Percentiles rank a stretch among this genome's conserved stretches.
Evolutionary conservation across 2,797 vertebrate genomes (phyloP).

Genomic region (Kryptopterus vitreolus): DNA sequence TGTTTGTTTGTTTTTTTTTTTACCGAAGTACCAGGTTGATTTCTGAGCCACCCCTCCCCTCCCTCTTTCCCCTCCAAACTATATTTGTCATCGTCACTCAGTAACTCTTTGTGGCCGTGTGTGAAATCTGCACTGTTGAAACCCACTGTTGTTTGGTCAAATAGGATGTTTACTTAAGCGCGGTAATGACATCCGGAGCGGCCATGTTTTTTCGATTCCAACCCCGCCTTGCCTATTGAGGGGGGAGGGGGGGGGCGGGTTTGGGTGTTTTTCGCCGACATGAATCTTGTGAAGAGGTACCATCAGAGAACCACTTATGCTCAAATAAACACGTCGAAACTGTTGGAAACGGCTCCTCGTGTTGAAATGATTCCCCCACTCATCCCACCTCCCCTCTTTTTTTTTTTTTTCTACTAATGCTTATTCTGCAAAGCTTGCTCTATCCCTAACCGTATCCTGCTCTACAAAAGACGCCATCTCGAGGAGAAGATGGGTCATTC

Average conservation of each 20-base stretch:
- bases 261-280: slow-evolving; percentile 64
- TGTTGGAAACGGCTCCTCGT: slow-evolving; percentile 24
- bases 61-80: neutral
- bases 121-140: slow-evolving; percentile 35
- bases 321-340: slow-evolving; percentile 77
- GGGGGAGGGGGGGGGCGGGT: too few species aligned
- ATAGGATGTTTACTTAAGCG: slow-evolving; percentile 51
- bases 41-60: neutral
- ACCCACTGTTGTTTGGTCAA: slow-evolving; percentile 7
- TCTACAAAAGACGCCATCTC: neutral
- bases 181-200: slow-evolving; percentile 57
- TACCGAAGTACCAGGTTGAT: slow-evolving; percentile 14
- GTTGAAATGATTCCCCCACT: neutral
- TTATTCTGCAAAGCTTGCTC: slow-evolving; percentile 5
- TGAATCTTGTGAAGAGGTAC: slow-evolving; percentile 64
- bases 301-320: slow-evolving; percentile 72
- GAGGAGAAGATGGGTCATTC: neutral
- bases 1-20: slow-evolving; percentile 28
- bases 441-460: neutral
- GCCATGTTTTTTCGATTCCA: slow-evolving; percentile 65
- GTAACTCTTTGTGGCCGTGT: slow-evolving; percentile 36
- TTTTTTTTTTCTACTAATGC: too few species aligned
- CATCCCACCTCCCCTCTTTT: too few species aligned
- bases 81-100: slow-evolving; percentile 30
- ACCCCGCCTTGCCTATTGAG: slow-evolving; percentile 67